Percentiles rank a stretch among this genome's conserved stretches.
Conservation (phyloP, 2,113 vertebrate genomes). For the Nothoprocta perdicaria region DNA sequence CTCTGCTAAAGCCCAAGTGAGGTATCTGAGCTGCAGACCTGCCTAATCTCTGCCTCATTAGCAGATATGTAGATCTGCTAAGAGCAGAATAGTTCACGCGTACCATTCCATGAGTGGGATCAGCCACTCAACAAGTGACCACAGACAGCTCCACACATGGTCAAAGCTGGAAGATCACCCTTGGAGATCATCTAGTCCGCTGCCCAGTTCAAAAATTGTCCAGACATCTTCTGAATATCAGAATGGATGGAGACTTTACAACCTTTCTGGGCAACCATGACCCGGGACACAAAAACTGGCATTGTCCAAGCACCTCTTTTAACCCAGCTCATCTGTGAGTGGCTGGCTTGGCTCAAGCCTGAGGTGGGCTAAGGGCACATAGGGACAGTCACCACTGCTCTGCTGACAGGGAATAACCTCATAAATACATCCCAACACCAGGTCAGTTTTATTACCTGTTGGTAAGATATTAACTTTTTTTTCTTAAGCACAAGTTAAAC, state of each 20-base stretch:
- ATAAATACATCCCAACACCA: neutral
- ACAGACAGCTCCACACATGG: neutral
- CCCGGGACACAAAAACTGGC: neutral
- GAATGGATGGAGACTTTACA: neutral
- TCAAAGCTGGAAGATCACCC: neutral
- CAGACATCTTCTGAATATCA: neutral
- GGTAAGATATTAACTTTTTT: neutral
- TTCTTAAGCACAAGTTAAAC: neutral
- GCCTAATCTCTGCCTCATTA: accelerated
- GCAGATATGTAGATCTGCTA: neutral
- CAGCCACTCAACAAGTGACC: neutral
- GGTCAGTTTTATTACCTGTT: neutral
- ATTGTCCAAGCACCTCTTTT: neutral
- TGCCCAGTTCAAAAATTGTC: neutral
- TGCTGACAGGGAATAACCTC: neutral
- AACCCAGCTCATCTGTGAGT: neutral
- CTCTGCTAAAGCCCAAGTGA: neutral
- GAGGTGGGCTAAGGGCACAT: neutral
- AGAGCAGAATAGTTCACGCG: neutral
- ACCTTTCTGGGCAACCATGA: neutral
- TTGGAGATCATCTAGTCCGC: neutral
- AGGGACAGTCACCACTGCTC: neutral
- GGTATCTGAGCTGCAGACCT: neutral
- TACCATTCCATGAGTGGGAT: neutral
- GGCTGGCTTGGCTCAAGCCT: neutral